Conservation (phyloP, 2,888 invertebrate genomes). For the Melinaea marsaeus region DNA sequence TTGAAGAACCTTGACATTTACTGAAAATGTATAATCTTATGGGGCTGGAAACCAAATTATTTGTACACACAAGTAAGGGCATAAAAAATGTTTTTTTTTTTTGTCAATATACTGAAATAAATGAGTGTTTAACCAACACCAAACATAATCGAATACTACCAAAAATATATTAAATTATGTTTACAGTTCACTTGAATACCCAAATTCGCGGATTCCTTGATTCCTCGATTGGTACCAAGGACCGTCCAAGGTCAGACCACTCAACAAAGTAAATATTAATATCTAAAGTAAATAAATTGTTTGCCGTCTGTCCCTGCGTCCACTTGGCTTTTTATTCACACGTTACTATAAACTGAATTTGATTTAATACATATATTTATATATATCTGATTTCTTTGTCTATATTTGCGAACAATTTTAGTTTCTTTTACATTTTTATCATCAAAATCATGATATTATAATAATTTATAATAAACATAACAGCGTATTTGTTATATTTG, state of each 20-base stretch:
- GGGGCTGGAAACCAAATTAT: not conserved
- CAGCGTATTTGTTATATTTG: too few species aligned
- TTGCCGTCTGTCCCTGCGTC: slow-evolving; percentile 41
- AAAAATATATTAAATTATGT: slow-evolving; percentile 8
- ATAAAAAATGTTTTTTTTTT: not conserved
- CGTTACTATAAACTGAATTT: slow-evolving; percentile 8
- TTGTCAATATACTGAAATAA: not conserved
- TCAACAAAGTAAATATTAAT: slow-evolving; percentile 54
- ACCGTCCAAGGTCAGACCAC: slow-evolving; percentile 49
- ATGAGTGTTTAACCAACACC: not conserved
- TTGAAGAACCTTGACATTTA: slow-evolving; percentile 26
- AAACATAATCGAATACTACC: not conserved
- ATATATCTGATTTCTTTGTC: too few species aligned
- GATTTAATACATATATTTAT: not conserved
- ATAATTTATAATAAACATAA: too few species aligned
- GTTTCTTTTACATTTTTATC: too few species aligned
- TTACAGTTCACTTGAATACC: slow-evolving; percentile 11
- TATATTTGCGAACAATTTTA: too few species aligned
- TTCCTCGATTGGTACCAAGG: slow-evolving; percentile 18
- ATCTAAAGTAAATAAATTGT: slow-evolving; percentile 52
- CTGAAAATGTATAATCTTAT: not conserved
- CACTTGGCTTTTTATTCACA: not conserved
- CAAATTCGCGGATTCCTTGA: slow-evolving; percentile 8
- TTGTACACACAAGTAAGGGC: not conserved
- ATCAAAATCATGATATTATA: too few species aligned